phyloP scores from a whole-genome alignment of 1,140 invertebrate species.

The Drosophila serrata region DNA sequence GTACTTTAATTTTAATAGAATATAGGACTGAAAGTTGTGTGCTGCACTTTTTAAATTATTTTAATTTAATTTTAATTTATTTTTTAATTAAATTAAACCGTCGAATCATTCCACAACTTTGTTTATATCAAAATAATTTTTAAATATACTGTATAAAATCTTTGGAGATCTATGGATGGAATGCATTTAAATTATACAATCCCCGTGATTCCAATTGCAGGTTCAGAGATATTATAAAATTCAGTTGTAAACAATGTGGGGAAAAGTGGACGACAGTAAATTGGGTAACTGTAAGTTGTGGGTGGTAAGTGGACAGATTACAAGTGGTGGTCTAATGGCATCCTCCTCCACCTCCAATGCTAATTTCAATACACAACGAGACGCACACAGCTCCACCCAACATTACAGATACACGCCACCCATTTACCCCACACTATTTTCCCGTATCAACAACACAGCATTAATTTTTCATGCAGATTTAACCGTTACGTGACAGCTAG shows the following conservation, averaged over 20 bases:
- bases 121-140: too few relatives aligned
- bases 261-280: conserved; percentile 4
- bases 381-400: background rate
- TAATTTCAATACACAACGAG: conserved; percentile 31
- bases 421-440: conserved; percentile 6
- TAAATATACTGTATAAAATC: too few relatives aligned
- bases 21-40: too few relatives aligned
- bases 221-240: background rate
- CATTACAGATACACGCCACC: background rate
- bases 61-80: too few relatives aligned
- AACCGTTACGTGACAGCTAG: conserved; percentile 55
- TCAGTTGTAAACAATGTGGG: conserved; percentile 13
- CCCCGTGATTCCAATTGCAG: too few relatives aligned
- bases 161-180: too few relatives aligned
- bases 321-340: conserved; percentile 6
- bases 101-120: too few relatives aligned
- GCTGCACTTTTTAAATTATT: too few relatives aligned
- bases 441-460: conserved; percentile 54
- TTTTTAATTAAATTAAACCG: too few relatives aligned
- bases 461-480: conserved; percentile 67
- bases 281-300: conserved; percentile 6
- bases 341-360: conserved; percentile 7
- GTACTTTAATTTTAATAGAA: too few relatives aligned
- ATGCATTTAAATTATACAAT: background rate
- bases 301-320: conserved; percentile 3